These are phyloP conservation scores for Phocoena sinus DNA, from an alignment of 2,113 vertebrate genomes.

Conservation along the genomic window DNA sequence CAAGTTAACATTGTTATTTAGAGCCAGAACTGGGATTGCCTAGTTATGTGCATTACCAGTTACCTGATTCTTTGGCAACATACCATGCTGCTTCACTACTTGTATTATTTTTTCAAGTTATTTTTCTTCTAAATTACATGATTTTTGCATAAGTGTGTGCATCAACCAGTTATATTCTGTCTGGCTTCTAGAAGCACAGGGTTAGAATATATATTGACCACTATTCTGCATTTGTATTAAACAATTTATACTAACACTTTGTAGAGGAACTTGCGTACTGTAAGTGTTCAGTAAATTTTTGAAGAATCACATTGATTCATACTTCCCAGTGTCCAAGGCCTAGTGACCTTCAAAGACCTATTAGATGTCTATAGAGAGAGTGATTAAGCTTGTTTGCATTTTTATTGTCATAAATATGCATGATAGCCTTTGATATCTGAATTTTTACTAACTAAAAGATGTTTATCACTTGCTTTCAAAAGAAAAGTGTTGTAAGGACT, in stretches of 20 bases:
- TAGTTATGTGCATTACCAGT: not conserved
- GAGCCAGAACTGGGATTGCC: not conserved
- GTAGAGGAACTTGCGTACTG: not conserved
- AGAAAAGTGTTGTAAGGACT: not conserved
- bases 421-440: not conserved
- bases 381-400: not conserved
- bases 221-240: not conserved
- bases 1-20: not conserved
- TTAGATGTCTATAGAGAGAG: not conserved
- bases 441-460: slow-evolving; percentile 17
- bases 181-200: not conserved
- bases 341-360: not conserved
- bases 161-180: not conserved
- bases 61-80: not conserved
- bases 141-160: not conserved
- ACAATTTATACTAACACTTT: not conserved
- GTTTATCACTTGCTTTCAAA: slow-evolving; percentile 34
- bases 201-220: not conserved
- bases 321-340: not conserved
- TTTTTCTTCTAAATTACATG: not conserved
- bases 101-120: not conserved
- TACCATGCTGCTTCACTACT: not conserved
- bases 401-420: not conserved
- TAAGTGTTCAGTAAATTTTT: not conserved
- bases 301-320: not conserved